A percentile compares a stretch with the other conserved stretches of the same genome.
phyloP scores from a whole-genome alignment of 2,888 invertebrate genomes.

The Griposia aprilina region DNA sequence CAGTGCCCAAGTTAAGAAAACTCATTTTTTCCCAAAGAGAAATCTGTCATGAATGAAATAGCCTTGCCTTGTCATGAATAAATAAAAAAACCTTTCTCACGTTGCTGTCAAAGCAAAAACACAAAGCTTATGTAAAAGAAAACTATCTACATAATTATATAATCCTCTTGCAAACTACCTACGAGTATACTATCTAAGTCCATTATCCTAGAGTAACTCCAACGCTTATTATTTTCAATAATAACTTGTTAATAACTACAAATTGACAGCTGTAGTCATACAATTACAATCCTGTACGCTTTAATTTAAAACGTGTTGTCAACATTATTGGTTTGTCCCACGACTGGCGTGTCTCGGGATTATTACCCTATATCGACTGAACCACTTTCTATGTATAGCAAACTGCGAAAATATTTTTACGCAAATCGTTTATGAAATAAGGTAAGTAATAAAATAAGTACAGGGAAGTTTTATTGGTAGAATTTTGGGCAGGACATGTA shows the following conservation, averaged over 20 bases:
- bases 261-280: constrained; percentile 17
- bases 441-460: constrained; percentile 35
- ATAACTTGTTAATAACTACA: neutral
- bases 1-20: neutral
- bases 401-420: constrained; percentile 45
- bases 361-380: constrained; percentile 40
- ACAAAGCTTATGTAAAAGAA: neutral
- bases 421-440: constrained; percentile 30
- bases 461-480: constrained; percentile 20
- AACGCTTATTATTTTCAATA: too few relatives aligned
- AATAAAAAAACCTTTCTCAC: neutral
- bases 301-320: constrained; percentile 43
- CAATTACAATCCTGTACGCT: constrained; percentile 13
- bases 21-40: neutral
- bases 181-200: too few relatives aligned
- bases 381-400: constrained; percentile 15
- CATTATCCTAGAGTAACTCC: too few relatives aligned
- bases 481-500: constrained; percentile 1
- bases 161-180: neutral
- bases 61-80: neutral
- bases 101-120: neutral
- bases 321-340: constrained; percentile 43
- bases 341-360: constrained; percentile 60
- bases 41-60: neutral
- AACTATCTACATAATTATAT: neutral